Evolutionary conservation across 2,113 vertebrate genomes (phyloP).

Genomic region (Rhinoderma darwinii): DNA sequence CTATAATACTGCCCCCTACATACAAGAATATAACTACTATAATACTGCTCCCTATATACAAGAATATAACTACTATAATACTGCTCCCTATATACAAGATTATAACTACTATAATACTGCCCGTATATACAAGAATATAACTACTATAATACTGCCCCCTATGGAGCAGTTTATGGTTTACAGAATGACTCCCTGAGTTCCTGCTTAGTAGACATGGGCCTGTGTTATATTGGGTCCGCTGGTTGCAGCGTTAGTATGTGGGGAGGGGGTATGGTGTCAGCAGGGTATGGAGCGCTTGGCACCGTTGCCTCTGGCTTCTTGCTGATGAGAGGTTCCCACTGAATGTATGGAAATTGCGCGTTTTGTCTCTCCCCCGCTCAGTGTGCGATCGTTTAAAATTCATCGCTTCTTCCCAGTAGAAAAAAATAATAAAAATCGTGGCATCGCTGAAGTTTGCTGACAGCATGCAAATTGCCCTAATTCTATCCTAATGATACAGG

Average conservation of each 20-base stretch:
- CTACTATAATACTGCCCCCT: neutral
- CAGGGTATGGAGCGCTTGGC: neutral
- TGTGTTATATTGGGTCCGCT: too few species aligned
- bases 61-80: neutral
- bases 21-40: constrained; percentile 9
- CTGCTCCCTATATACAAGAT: neutral
- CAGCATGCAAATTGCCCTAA: neutral
- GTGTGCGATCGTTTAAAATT: neutral
- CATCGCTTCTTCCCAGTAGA: neutral
- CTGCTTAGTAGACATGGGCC: too few species aligned
- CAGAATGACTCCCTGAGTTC: too few species aligned
- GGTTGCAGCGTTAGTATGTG: too few species aligned
- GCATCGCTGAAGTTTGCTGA: neutral
- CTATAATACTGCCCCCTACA: neutral
- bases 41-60: neutral
- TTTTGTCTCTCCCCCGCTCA: neutral
- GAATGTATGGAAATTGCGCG: neutral
- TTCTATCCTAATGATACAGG: neutral
- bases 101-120: neutral
- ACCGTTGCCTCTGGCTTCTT: neutral
- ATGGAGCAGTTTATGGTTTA: too few species aligned
- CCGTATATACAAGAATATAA: neutral
- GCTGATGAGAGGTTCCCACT: neutral
- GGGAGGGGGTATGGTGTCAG: neutral
- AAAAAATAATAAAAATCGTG: neutral